Evolutionary conservation across 1,140 invertebrate genomes (phyloP).

Genomic region (silkworm (Bombyx mori)): ASM3026992v2 NC_085112.1:9638001-9638500

Average conservation of each 20-base stretch:
- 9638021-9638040: no score
- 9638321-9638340: constrained; percentile 62
- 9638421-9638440: constrained; percentile 66
- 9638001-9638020: no score
- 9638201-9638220: no score
- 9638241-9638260: constrained; percentile 15
- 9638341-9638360: constrained; percentile 42
- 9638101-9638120: constrained; percentile 59
- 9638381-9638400: constrained; percentile 60
- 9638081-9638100: constrained; percentile 5
- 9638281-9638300: constrained; percentile 66
- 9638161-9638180: no score
- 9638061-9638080: no score
- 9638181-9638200: no score
- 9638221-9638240: not conserved
- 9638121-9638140: constrained; percentile 6
- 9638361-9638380: constrained; percentile 55
- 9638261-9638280: constrained; percentile 50
- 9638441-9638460: constrained; percentile 63
- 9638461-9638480: constrained; percentile 48
- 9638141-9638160: no score
- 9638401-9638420: constrained; percentile 60
- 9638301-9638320: constrained; percentile 48
- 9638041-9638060: no score
- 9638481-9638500: constrained; percentile 62